Evolutionary conservation across 2,888 invertebrate species (phyloP), one percentile per base, ranked within the genome.

Genomic region (Arrhopalites spinosus): DNA sequence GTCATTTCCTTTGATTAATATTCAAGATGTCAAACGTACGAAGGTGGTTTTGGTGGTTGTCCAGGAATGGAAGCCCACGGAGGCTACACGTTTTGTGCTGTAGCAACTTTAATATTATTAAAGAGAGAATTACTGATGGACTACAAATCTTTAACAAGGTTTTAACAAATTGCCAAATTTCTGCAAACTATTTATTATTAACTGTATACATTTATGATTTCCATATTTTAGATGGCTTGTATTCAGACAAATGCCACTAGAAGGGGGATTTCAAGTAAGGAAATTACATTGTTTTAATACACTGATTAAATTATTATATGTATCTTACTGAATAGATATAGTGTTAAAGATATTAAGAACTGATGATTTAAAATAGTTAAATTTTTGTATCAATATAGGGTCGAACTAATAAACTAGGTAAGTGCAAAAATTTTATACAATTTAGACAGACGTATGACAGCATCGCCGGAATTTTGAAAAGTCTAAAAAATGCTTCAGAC

Each of bases 61-160:
- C 95, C 95, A 0, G 95, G 94, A 11, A 91, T 95, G 89, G 99
- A 99, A 86, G 98, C 99, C 7, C 99, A 99, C 87, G 99, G 99
- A 1, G 99, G 99, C n/a, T 99, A 99, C 86, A 92, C 98, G 0
- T 99, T 95, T 86, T 99, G 99, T 88, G 98, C 95, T 0, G 89
- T 98, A 78, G 96, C 98, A 72, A 90, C 95, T 0, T 88, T 99
- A 63, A 90, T 93, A 2, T 87, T 99, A 77, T 87, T 99, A 20
- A 91, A 91, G 80, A 90, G 90, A 84, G 89, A 91, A 53, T 87
- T 91, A 81, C 86, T 92, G 36, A 93, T 93, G 86, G 91, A 95
- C 86, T 86, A 92, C 73, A 89, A 91, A 84, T 89, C 91, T 7
- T 87, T 98, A 74, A 86, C 88, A 83, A n/a, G n/a, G n/a, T n/a